These are phyloP conservation scores for Macroglossus sobrinus DNA, from an alignment of 2,113 vertebrate species.

Conservation along the genomic window DNA sequence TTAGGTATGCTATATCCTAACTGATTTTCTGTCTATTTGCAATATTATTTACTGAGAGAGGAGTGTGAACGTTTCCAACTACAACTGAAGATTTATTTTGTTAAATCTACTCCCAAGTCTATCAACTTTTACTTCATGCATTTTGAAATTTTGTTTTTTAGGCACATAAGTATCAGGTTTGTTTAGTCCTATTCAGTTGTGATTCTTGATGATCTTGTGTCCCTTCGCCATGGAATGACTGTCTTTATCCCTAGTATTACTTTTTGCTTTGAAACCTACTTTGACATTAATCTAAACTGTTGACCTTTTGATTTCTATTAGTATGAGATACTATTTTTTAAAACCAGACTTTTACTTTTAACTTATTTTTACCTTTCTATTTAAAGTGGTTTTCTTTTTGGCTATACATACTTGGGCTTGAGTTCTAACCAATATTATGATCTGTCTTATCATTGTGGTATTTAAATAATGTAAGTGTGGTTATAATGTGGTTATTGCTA, in stretches of 20 bases:
- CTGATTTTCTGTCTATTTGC: neutral
- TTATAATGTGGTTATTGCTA: neutral
- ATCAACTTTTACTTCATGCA: neutral
- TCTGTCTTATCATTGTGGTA: neutral
- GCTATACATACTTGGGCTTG: neutral
- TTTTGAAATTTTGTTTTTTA: neutral
- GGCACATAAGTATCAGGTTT: neutral
- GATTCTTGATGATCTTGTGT: neutral
- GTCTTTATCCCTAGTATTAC: neutral
- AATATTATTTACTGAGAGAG: neutral
- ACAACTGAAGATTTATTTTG: neutral
- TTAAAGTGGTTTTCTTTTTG: neutral
- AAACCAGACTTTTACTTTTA: neutral
- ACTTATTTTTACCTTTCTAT: neutral
- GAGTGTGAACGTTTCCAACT: neutral
- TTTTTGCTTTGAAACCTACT: neutral
- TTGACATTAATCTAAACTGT: neutral
- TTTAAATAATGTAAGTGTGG: neutral
- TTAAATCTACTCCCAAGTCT: neutral
- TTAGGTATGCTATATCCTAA: neutral
- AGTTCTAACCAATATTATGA: neutral
- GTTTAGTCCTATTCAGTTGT: neutral
- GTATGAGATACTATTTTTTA: neutral
- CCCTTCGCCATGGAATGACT: neutral
- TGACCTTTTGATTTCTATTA: neutral